phyloP scores from a whole-genome alignment of 1,140 invertebrate genomes.

The Arctopsyche grandis region DNA sequence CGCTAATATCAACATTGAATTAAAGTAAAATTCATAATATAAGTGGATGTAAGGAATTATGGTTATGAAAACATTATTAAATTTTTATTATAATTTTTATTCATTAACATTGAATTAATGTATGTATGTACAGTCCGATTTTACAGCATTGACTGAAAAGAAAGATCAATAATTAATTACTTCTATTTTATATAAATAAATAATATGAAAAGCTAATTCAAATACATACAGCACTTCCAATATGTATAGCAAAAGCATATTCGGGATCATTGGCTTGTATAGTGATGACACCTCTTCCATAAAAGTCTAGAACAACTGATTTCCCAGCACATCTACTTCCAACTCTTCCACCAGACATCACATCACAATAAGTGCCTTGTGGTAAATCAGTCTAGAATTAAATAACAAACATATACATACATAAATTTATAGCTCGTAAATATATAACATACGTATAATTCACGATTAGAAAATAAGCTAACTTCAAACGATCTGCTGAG shows the following conservation, averaged over 20 bases:
- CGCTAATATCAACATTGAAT: no score
- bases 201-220: not conserved
- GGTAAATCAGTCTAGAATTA: slow-evolving; percentile 74
- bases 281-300: slow-evolving; percentile 61
- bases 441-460: not conserved
- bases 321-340: slow-evolving; percentile 77
- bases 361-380: slow-evolving; percentile 84
- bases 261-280: slow-evolving; percentile 13
- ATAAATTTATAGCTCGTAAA: not conserved
- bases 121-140: no score
- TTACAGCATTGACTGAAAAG: slow-evolving; percentile 25
- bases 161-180: not conserved
- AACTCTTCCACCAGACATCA: slow-evolving; percentile 77
- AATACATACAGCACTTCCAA: slow-evolving; percentile 38
- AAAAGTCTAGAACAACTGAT: slow-evolving; percentile 69
- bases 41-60: no score
- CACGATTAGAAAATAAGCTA: not conserved
- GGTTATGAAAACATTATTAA: no score
- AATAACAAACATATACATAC: slow-evolving; percentile 14
- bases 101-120: no score
- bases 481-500: slow-evolving; percentile 62
- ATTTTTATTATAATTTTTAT: no score
- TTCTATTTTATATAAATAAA: no score
- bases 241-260: slow-evolving; percentile 38
- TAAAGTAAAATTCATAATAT: no score